Evolutionary conservation across 2,113 vertebrate species (phyloP), one percentile per base, ranked within the genome.

Genomic region (Raphicerus campestris): DNA sequence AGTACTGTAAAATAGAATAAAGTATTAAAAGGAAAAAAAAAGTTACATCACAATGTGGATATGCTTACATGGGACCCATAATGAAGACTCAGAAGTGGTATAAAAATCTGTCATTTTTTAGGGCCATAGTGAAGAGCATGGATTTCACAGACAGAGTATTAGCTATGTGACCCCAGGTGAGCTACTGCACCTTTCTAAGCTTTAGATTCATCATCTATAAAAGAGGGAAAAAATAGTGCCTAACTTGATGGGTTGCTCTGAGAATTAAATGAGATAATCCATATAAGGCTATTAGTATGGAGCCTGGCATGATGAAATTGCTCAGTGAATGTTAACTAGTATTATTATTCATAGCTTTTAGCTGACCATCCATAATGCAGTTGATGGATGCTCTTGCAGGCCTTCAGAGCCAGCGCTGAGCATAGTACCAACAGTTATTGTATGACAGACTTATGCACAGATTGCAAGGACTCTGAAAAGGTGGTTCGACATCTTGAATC

Each of bases 401-500:
- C 20, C 88, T 82, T 91, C 80, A 24, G 87, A 95, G 80, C 47
- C 93, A 77, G 93, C 56, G 10, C 10, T 1, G 80, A 87, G 60
- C 77, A 70, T 5, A 3, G 73, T 14, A 82, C 10, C 63, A 30
- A 32, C 73, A 51, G 51, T 75, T 84, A 45, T 13, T 45, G 39
- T 66, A 15, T 3, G n/a, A 89, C 93, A 95, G 95, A 55, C 91
- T 85, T 60, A 24, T 35, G 93, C 51, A 91, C 91, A 97, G 95
- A 91, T 95, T 82, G 70, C 81, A 70, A 90, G 85, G 66, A 60
- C 86, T 85, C 87, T 78, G 73, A 87, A 98, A 93, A 95, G 92
- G 96, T 96, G 89, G 58, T 60, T 94, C 78, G 80, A 85, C 60
- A 86, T 91, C 85, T 91, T 96, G 86, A 95, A 88, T 92, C 94